Percentiles rank a stretch among this genome's conserved stretches.
phyloP scores from a whole-genome alignment of 2,888 invertebrate genomes.

The Plusia festucae region DNA sequence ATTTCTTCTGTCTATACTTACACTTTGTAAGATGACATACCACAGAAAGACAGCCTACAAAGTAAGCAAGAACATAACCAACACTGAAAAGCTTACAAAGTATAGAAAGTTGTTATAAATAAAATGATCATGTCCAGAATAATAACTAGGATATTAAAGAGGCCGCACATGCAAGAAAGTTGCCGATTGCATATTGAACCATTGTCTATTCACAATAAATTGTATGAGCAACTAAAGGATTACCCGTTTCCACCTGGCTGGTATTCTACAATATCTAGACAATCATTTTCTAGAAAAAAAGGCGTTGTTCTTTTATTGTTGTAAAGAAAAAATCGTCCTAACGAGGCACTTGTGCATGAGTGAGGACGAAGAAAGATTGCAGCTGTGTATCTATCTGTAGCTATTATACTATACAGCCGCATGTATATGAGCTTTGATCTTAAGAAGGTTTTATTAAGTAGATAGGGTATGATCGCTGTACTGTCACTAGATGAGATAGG shows the following conservation, averaged over 20 bases:
- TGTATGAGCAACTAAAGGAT: constrained; percentile 29
- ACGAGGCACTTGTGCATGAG: constrained; percentile 15
- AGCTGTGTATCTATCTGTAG: constrained; percentile 5
- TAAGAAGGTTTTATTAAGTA: not conserved
- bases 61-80: not conserved
- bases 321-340: constrained; percentile 6
- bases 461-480: not conserved
- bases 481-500: not conserved
- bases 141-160: constrained; percentile 13
- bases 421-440: not conserved
- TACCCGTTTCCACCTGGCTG: constrained; percentile 25
- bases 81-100: not conserved
- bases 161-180: constrained; percentile 11
- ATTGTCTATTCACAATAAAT: constrained; percentile 32
- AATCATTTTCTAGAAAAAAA: constrained; percentile 15
- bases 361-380: constrained; percentile 5
- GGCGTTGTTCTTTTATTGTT: constrained; percentile 10
- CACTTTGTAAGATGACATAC: not conserved
- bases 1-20: not conserved
- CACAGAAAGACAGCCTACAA: not conserved
- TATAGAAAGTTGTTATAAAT: not conserved
- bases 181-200: constrained; percentile 34
- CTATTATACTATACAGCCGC: not conserved
- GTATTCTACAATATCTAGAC: constrained; percentile 31
- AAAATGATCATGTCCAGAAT: constrained; percentile 1